Conservation (phyloP, 2,888 invertebrate species). For the Sylvicola cinctus region DNA sequence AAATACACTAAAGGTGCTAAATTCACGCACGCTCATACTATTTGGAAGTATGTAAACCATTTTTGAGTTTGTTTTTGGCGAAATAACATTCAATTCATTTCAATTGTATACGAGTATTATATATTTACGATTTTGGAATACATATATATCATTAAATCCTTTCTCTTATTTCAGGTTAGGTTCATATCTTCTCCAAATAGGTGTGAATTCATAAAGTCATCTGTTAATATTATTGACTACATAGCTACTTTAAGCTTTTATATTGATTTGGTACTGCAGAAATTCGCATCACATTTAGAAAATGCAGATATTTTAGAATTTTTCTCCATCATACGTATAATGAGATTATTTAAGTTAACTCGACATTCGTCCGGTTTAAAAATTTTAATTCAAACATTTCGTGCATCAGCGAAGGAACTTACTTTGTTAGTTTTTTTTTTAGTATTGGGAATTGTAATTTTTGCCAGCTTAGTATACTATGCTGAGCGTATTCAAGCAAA, state of each 20-base stretch:
- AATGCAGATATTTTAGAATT: conserved; percentile 94
- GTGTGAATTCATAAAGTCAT: conserved; percentile 84
- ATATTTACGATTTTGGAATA: not conserved
- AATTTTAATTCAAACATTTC: conserved; percentile 93
- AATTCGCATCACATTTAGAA: conserved; percentile 76
- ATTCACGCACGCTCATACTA: too few relatives aligned
- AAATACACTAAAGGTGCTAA: too few relatives aligned
- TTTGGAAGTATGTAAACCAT: too few relatives aligned
- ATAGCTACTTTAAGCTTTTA: conserved; percentile 98
- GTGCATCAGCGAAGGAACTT: conserved; percentile 92
- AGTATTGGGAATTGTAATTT: conserved; percentile 92
- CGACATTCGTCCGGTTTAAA: conserved; percentile 94
- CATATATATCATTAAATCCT: conserved; percentile 12
- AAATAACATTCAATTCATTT: too few relatives aligned
- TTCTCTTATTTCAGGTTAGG: conserved; percentile 30
- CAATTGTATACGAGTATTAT: too few relatives aligned
- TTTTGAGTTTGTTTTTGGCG: too few relatives aligned
- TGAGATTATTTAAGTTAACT: conserved; percentile 92
- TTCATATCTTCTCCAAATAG: conserved; percentile 89
- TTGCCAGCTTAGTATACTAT: conserved; percentile 95
- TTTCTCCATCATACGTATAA: conserved; percentile 92
- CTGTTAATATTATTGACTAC: conserved; percentile 98
- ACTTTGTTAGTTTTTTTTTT: conserved; percentile 93
- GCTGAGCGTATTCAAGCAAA: conserved; percentile 91
- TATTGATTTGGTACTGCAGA: conserved; percentile 76